A percentile compares a stretch with the other conserved stretches of the same genome.
phyloP scores from a whole-genome alignment of 2,113 vertebrate species.

The Mesitornis unicolor region DNA sequence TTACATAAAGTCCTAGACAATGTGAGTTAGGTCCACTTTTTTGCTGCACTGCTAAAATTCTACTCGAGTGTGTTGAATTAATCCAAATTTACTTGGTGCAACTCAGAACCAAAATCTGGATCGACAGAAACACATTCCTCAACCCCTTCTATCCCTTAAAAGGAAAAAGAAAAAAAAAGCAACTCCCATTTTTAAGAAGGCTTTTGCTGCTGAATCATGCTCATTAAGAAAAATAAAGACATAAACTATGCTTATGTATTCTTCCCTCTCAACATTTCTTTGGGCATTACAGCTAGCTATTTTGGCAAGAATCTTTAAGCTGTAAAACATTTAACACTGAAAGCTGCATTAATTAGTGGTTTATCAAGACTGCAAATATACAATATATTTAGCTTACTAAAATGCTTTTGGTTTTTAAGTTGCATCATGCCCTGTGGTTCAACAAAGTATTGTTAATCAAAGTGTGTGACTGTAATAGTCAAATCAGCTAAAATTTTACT shows the following conservation, averaged over 20 bases:
- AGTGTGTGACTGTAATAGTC: not conserved
- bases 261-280: not conserved
- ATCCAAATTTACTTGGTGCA: not conserved
- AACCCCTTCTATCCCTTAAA: not conserved
- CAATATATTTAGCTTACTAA: not conserved
- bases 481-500: not conserved
- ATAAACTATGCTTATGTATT: not conserved
- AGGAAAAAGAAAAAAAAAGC: not conserved
- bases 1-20: not conserved
- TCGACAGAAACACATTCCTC: not conserved
- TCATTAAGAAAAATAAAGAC: not conserved
- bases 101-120: not conserved
- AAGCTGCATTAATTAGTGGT: not conserved
- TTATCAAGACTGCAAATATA: not conserved
- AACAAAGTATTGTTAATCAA: not conserved
- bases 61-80: not conserved
- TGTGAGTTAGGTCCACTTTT: not conserved
- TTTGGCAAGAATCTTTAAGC: not conserved
- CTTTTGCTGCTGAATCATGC: not conserved
- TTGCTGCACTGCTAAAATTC: not conserved
- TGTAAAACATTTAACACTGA: not conserved
- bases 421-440: not conserved
- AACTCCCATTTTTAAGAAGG: not conserved
- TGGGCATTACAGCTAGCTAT: not conserved
- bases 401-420: not conserved